Conservation (phyloP, 1,140 invertebrate species). For the Leptoteleia sp. region DNA sequence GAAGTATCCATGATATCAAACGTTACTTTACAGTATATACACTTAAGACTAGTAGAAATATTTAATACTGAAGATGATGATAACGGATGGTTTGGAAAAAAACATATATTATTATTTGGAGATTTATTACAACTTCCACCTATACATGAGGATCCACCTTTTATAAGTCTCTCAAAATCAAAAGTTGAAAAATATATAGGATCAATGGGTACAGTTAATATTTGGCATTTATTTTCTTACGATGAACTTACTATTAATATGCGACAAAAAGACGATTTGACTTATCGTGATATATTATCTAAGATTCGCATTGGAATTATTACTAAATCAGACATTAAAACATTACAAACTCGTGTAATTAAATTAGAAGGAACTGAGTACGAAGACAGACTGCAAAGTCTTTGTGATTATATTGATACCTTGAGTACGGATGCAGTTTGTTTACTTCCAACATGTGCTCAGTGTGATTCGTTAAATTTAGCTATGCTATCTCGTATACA, state of each 20-base stretch:
- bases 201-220: background rate
- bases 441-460: conserved; percentile 54
- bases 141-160: conserved; percentile 63
- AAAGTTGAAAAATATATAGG: conserved; percentile 58
- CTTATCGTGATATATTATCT: conserved; percentile 36
- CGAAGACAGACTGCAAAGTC: conserved; percentile 47
- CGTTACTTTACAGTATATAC: conserved; percentile 66
- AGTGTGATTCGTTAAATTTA: conserved; percentile 62
- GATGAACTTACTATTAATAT: conserved; percentile 52
- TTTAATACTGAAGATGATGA: conserved; percentile 60
- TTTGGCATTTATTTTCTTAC: conserved; percentile 25
- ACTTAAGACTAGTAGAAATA: conserved; percentile 68
- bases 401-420: conserved; percentile 62
- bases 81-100: conserved; percentile 67
- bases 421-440: conserved; percentile 62
- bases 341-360: conserved; percentile 54
- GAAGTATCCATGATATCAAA: conserved; percentile 75
- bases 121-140: conserved; percentile 73
- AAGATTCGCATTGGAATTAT: conserved; percentile 51
- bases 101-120: conserved; percentile 63
- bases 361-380: conserved; percentile 35
- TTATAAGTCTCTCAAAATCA: conserved; percentile 48
- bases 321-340: conserved; percentile 49
- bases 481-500: conserved; percentile 60
- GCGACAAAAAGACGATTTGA: conserved; percentile 28